These are phyloP conservation scores for Amblyornis subalaris DNA, from an alignment of 2,113 vertebrate genomes.

Conservation along the genomic window DNA sequence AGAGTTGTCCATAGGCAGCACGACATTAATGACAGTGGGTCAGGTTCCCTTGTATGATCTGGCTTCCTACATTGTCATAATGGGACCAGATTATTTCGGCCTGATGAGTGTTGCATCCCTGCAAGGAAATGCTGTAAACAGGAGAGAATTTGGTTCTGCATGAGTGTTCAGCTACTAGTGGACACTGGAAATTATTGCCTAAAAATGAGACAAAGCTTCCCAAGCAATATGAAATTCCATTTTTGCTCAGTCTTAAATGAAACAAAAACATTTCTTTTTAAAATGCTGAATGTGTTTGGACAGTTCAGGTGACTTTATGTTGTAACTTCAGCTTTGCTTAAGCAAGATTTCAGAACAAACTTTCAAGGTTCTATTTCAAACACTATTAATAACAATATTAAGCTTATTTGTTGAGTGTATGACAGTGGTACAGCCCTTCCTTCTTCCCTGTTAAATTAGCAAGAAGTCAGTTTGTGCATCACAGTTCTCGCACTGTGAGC, in stretches of 20 bases:
- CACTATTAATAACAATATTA: neutral
- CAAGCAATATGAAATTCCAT: neutral
- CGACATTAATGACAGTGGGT: rapidly evolving
- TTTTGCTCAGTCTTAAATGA: neutral
- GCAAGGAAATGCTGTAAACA: neutral
- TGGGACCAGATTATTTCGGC: neutral
- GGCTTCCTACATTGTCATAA: neutral
- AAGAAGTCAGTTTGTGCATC: neutral
- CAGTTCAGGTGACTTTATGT: neutral
- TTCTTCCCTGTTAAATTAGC: neutral
- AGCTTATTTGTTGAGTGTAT: neutral
- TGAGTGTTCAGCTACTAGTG: rapidly evolving
- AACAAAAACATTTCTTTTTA: neutral
- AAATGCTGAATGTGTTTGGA: neutral
- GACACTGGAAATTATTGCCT: neutral
- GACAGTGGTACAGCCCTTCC: neutral
- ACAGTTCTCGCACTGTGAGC: neutral
- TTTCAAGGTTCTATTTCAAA: neutral
- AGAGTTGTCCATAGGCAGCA: neutral
- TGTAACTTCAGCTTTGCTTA: neutral
- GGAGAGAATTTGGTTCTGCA: neutral
- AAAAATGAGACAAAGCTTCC: neutral
- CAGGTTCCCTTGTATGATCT: neutral
- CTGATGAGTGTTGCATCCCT: neutral
- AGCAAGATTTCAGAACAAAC: neutral